Evolutionary conservation across 1,140 invertebrate species (phyloP).

Genomic region (Drosophila tsacasi): DNA sequence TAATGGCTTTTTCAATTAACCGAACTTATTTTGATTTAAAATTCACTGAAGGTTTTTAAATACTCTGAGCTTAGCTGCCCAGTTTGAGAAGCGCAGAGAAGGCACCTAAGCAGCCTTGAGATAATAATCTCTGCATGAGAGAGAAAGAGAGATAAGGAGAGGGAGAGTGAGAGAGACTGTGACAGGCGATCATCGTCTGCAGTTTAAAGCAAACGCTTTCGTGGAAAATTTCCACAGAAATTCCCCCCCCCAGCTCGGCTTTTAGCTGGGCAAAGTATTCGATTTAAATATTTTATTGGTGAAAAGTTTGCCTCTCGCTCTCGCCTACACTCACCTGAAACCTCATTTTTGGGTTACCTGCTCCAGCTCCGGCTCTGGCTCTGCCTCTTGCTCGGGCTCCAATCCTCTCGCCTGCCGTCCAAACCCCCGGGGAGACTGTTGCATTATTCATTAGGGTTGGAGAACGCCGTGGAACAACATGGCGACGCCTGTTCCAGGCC

Average conservation of each 20-base stretch:
- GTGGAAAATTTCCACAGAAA: not conserved
- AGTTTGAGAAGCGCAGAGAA: not conserved
- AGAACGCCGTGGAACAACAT: constrained; percentile 50
- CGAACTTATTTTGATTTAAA: constrained; percentile 2
- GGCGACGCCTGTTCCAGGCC: constrained; percentile 15
- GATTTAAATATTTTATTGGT: constrained; percentile 81
- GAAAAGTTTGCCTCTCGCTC: constrained; percentile 34
- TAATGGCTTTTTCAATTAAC: not conserved
- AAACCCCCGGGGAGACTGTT: constrained; percentile 50
- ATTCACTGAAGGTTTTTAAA: constrained; percentile 2
- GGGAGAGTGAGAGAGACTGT: not conserved
- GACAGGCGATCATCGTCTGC: constrained; percentile 23
- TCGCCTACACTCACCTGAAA: constrained; percentile 4
- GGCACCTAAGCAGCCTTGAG: not conserved
- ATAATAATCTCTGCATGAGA: constrained; percentile 8
- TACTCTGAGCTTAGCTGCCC: not conserved
- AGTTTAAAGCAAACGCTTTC: constrained; percentile 26
- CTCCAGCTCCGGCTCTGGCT: constrained; percentile 5
- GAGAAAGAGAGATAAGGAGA: not conserved
- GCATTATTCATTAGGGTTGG: constrained; percentile 75
- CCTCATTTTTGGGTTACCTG: constrained; percentile 40
- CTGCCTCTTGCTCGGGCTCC: constrained; percentile 12
- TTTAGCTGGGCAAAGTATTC: constrained; percentile 47
- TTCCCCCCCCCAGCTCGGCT: not conserved
- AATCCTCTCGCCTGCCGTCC: constrained; percentile 12